phyloP scores from a whole-genome alignment of 2,113 vertebrate species.

The Pollachius pollachius region DNA sequence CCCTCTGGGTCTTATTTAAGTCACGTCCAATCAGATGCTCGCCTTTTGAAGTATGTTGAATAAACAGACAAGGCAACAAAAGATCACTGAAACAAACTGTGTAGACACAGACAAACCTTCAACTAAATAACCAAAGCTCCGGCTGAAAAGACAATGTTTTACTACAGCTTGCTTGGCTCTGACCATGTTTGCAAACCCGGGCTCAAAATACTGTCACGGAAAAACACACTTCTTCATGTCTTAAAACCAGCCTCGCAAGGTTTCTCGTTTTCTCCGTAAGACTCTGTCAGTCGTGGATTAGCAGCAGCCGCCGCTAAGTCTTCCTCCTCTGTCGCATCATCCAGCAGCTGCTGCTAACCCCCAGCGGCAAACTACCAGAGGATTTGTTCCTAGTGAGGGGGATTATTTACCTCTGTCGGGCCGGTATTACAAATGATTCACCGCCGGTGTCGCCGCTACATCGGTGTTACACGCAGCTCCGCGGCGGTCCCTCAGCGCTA shows the following conservation, averaged over 20 bases:
- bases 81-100: no score
- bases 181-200: no score
- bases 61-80: no score
- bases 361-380: conserved; percentile 44
- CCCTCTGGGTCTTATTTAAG: conserved; percentile 6
- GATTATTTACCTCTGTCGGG: conserved; percentile 57
- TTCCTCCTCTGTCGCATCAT: conserved; percentile 8
- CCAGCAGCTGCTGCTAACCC: conserved; percentile 35
- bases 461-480: conserved; percentile 36
- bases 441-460: conserved; percentile 40
- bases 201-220: no score
- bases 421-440: conserved; percentile 69
- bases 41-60: no score
- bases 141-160: no score
- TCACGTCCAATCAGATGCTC: neutral
- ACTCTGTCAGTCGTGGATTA: neutral
- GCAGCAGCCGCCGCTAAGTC: conserved; percentile 19
- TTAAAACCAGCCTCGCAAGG: no score
- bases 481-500: no score
- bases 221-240: no score
- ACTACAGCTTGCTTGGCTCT: no score
- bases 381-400: conserved; percentile 58
- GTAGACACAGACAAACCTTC: no score
- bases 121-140: no score
- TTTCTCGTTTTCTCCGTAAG: neutral